Base-by-base conservation (phyloP, 2,113 vertebrate genomes). In the Raphicerus campestris region DNA sequence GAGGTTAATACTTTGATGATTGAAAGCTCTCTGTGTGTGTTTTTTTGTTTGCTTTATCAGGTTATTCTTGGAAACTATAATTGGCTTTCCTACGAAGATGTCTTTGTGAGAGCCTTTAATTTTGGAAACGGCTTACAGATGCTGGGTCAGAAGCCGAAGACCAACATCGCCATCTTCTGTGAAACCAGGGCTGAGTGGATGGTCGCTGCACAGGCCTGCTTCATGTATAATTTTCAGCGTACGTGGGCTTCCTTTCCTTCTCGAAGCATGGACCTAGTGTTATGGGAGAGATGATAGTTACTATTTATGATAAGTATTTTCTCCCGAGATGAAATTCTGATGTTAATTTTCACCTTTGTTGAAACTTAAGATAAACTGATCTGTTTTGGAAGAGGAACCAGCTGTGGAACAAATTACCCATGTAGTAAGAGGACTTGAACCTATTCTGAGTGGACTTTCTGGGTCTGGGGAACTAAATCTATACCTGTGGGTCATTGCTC, bases 151-250 rank as follows among this genome's bases (percentile, higher is more conserved):
- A 99, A 98, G 86, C 99, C 99, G 1, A 99, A 99, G 97, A 98
- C 98, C 92, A 99, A 99, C 98, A 99, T 99, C 3, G 99, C 99
- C 85, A 99, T 99, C 98, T 99, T 99, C 98, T 99, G 99, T 89
- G 99, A 99, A 98, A 99, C 99, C 0, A 98, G 99, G 96, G 99
- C 99, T 0, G 99, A 99, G 96, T 99, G 99, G 99, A 99, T 99
- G 97, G 99, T 99, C 9, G 98, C 99, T 1, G 99, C 99, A 0
- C 99, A 99, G 98, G 99, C 99, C 42, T 99, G 99, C 98, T 99
- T 99, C 81, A 99, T 99, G 99, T 98, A 99, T 98, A 99, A 99
- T 98, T 99, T 99, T 96, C 99, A 99, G 96, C 98, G 99, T 99
- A 98, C 97, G 99, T 99, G 78, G 28, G 5, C 45, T 0, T 95